phyloP scores from a whole-genome alignment of 1,140 invertebrate genomes.

The Megathymus violae region DNA sequence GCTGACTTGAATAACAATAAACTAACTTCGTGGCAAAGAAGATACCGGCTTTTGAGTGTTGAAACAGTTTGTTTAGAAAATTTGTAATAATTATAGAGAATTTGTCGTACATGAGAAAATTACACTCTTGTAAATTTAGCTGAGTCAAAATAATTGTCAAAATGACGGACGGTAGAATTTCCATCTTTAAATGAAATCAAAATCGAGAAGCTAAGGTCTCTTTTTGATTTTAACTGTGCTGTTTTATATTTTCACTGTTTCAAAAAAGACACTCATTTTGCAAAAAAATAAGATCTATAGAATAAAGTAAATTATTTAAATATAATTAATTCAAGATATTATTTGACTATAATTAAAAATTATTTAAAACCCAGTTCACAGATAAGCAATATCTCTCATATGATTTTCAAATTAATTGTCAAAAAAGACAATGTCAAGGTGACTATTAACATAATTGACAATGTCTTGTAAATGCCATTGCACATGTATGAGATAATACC shows the following conservation, averaged over 20 bases:
- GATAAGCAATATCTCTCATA: too few species aligned
- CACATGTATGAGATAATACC: too few species aligned
- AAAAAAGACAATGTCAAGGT: not conserved
- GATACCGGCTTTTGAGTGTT: constrained; percentile 45
- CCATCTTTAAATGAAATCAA: constrained; percentile 34
- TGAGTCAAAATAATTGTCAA: constrained; percentile 68
- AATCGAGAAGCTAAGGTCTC: not conserved
- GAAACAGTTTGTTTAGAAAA: constrained; percentile 43
- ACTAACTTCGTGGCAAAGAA: constrained; percentile 59
- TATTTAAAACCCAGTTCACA: too few species aligned
- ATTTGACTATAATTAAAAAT: too few species aligned
- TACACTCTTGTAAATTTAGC: constrained; percentile 80
- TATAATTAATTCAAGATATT: too few species aligned
- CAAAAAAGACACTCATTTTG: too few species aligned
- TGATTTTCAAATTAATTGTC: too few species aligned
- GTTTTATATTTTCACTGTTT: not conserved
- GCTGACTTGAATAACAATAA: constrained; percentile 46
- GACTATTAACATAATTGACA: not conserved
- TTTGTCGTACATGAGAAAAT: constrained; percentile 64
- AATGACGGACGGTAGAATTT: constrained; percentile 45
- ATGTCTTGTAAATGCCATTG: not conserved
- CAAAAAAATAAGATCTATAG: too few species aligned
- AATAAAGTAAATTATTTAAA: too few species aligned
- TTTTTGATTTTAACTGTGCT: not conserved
- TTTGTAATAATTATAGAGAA: constrained; percentile 49